phyloP scores from a whole-genome alignment of 2,888 invertebrate genomes.

The Neocrepidodera transversa region DNA sequence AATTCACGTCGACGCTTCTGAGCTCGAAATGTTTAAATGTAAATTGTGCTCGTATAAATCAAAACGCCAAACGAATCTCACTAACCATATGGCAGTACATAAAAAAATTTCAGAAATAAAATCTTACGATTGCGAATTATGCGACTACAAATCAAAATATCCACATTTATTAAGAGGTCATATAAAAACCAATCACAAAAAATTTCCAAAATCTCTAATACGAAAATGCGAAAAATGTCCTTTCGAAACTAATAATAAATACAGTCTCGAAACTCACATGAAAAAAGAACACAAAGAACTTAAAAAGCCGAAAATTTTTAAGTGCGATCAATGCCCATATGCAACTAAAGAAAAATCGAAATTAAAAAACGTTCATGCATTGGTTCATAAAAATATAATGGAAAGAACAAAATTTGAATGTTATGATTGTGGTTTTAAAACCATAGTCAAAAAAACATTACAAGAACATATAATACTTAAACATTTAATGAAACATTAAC shows the following conservation, averaged over 20 bases:
- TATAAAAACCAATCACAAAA: conserved; percentile 8
- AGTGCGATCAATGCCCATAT: background rate
- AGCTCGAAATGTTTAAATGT: background rate
- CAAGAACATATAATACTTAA: background rate
- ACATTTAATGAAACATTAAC: background rate
- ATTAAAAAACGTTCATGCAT: background rate
- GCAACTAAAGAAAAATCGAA: background rate
- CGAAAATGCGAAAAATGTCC: background rate
- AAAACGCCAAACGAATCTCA: background rate
- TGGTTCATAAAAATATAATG: background rate
- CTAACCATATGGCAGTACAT: background rate
- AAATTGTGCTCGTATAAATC: conserved; percentile 10
- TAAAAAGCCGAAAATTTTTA: background rate
- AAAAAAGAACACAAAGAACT: background rate
- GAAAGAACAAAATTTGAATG: background rate
- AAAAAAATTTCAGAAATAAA: conserved; percentile 6
- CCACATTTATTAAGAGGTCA: conserved; percentile 12
- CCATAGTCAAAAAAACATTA: background rate
- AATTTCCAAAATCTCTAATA: background rate
- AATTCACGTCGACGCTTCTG: background rate
- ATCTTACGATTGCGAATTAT: conserved; percentile 14
- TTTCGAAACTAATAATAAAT: conserved; percentile 5
- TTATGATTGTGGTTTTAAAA: background rate
- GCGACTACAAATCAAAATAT: conserved; percentile 14
- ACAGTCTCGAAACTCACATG: conserved; percentile 2